Conservation (phyloP, 2,888 invertebrate species). For the Lepidochrysops patricia region DNA sequence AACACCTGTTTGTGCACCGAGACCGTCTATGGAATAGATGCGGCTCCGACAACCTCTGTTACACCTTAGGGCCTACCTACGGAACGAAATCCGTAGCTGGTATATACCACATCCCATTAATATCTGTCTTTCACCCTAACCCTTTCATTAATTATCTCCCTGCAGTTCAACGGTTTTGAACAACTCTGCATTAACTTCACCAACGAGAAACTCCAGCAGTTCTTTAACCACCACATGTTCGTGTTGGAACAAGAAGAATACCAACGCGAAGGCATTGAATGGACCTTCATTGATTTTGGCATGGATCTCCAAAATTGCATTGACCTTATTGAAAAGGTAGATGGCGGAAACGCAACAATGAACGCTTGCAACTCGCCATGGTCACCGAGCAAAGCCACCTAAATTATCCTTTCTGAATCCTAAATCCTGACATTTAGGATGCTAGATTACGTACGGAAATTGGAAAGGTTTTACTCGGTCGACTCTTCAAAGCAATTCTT, state of each 20-base stretch:
- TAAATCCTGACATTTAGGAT: too few species aligned
- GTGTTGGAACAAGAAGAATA: conserved; percentile 98
- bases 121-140: conserved; percentile 41
- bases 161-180: conserved; percentile 95
- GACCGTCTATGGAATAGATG: conserved; percentile 34
- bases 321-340: conserved; percentile 95
- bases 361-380: conserved; percentile 70
- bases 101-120: conserved; percentile 32
- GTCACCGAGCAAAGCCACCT: conserved; percentile 42
- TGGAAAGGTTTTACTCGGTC: conserved; percentile 40
- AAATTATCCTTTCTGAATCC: conserved; percentile 21
- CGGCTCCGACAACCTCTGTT: conserved; percentile 26
- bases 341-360: conserved; percentile 69
- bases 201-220: conserved; percentile 97
- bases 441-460: conserved; percentile 20
- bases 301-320: conserved; percentile 97
- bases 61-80: conserved; percentile 40
- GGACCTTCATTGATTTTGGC: conserved; percentile 98
- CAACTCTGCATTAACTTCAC: conserved; percentile 99
- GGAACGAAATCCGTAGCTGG: conserved; percentile 63
- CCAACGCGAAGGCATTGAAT: conserved; percentile 94
- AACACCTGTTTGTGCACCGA: conserved; percentile 30
- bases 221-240: conserved; percentile 99
- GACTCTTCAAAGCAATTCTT: conserved; percentile 57
- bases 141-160: conserved; percentile 59